Evolutionary conservation across 2,888 invertebrate species (phyloP).

Genomic region (Clostera curtula): DNA sequence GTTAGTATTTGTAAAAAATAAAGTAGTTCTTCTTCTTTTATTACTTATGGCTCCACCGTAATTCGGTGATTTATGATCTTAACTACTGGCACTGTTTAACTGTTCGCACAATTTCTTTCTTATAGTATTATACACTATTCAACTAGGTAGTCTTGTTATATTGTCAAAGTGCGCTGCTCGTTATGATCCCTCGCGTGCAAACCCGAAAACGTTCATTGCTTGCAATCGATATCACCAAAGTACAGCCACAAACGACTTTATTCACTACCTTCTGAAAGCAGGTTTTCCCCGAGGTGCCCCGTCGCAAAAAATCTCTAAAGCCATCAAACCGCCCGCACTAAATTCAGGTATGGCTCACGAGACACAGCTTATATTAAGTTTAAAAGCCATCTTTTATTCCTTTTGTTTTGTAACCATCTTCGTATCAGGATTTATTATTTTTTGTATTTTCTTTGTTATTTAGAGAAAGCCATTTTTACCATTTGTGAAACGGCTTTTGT

Average conservation of each 20-base stretch:
- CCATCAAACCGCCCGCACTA: constrained; percentile 41
- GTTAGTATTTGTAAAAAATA: too few relatives aligned
- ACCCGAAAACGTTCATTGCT: constrained; percentile 50
- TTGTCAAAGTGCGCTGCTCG: constrained; percentile 52
- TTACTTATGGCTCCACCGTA: too few relatives aligned
- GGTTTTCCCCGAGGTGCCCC: constrained; percentile 39
- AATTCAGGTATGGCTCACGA: constrained; percentile 31
- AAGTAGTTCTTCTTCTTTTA: too few relatives aligned
- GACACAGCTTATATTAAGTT: constrained; percentile 23
- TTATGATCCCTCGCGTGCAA: constrained; percentile 59
- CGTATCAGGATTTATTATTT: not conserved
- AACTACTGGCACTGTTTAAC: too few relatives aligned
- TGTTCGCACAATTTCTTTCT: too few relatives aligned
- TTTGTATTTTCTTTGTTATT: not conserved
- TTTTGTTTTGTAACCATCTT: constrained; percentile 7
- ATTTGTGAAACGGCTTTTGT: too few relatives aligned
- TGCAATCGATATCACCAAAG: constrained; percentile 56
- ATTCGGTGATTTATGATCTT: too few relatives aligned
- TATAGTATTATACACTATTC: too few relatives aligned
- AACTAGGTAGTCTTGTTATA: constrained; percentile 58
- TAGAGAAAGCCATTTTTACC: too few relatives aligned
- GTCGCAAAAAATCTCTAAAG: constrained; percentile 44
- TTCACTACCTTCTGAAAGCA: constrained; percentile 43
- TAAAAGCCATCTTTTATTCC: constrained; percentile 16
- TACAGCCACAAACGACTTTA: constrained; percentile 54